Conservation (phyloP, 2,797 vertebrate genomes). For the Anabas testudineus region DNA sequence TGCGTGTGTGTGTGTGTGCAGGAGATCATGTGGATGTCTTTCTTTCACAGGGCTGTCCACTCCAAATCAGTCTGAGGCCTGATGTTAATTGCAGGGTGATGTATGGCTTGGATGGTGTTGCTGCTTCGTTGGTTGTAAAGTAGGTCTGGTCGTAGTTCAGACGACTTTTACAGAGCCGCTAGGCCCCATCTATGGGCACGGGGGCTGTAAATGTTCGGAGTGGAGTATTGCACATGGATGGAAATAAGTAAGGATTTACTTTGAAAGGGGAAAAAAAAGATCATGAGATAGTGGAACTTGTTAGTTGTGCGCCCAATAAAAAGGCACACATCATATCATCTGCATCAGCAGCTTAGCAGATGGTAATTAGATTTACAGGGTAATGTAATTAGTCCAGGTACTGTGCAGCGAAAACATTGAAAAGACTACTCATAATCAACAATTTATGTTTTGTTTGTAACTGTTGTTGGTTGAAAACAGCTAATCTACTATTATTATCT, state of each 20-base stretch:
- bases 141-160: slow-evolving; percentile 34
- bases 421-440: slow-evolving; percentile 2
- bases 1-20: slow-evolving; percentile 1
- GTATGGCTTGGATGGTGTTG: slow-evolving; percentile 66
- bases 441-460: not conserved
- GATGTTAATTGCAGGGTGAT: slow-evolving; percentile 78
- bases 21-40: slow-evolving; percentile 6
- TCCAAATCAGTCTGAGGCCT: slow-evolving; percentile 49
- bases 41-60: slow-evolving; percentile 42
- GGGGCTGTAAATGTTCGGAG: slow-evolving; percentile 34
- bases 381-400: slow-evolving; percentile 63
- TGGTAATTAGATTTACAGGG: slow-evolving; percentile 73
- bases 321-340: slow-evolving; percentile 31
- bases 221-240: slow-evolving; percentile 48
- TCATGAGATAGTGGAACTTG: slow-evolving; percentile 58
- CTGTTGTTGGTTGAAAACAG: slow-evolving; percentile 12
- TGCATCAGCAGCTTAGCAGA: slow-evolving; percentile 58
- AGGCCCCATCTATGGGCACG: slow-evolving; percentile 24
- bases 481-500: not conserved
- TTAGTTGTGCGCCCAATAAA: slow-evolving; percentile 48
- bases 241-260: slow-evolving; percentile 53
- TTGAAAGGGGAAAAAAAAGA: slow-evolving; percentile 54
- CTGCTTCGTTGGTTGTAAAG: slow-evolving; percentile 50
- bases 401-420: slow-evolving; percentile 12
- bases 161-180: slow-evolving; percentile 61